Evolutionary conservation across 2,888 invertebrate species (phyloP), one percentile per base, ranked within the genome.

Genomic region (Leuctra nigra): DNA sequence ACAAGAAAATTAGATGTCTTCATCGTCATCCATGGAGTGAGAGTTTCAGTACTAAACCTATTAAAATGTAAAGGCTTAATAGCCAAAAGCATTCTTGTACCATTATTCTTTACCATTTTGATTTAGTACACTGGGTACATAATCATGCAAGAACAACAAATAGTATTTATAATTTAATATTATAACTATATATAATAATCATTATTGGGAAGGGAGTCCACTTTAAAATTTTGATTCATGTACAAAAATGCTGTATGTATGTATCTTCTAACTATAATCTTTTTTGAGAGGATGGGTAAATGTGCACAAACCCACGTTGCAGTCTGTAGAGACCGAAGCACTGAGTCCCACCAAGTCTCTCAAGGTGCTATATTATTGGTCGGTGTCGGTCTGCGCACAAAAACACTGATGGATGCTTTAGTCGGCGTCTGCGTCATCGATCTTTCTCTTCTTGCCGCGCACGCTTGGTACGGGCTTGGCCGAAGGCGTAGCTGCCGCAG

Each of bases 361-460:
- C 44, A 22, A 44, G 44, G 44, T 44, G 44, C 44, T 23, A n/a
- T 44, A 44, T 44, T 29, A n/a, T 44, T 44, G 44, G 44, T 44
- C 44, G 23, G 6, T 44, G 44, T 23, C 20, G 44, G 44, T 44
- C 23, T 44, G 44, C 44, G 23, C 44, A 44, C 44, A 23, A 36
- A n/a, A 16, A 22, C 44, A 44, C 44, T 44, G n/a, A 18, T n/a
- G n/a, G n/a, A n/a, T n/a, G 44, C 44, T 44, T 22, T 44, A 44
- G 14, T 55, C 55, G 7, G 48, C 61, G 20, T 61, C 61, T 2
- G 77, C 81, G n/a, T 79, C 84, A 69, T 84, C 84, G 68, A 79
- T 79, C 77, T 85, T 85, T 77, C 84, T 79, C 70, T 84, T 85
- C 73, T 84, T 84, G 65, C 84, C 84, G 72, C 83, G 74, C n/a